Conservation (phyloP, 2,888 invertebrate species). For the Colostygia pectinataria region DNA sequence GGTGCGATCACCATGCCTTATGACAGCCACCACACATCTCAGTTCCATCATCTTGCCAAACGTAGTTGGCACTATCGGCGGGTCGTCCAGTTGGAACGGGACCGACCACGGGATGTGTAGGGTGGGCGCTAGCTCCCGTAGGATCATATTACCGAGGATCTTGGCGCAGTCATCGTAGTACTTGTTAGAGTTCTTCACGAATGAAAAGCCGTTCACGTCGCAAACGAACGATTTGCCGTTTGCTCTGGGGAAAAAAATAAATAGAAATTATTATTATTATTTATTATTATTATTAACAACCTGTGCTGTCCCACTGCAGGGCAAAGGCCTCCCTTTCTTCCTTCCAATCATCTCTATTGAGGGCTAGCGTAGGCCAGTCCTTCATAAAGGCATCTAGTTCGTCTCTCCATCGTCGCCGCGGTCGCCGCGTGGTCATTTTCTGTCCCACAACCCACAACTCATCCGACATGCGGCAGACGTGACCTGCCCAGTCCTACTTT, state of each 20-base stretch:
- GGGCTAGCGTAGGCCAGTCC: no score
- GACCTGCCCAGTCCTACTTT: no score
- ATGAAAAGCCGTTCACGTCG: conserved; percentile 99
- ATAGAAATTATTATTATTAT: no score
- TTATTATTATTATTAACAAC: no score
- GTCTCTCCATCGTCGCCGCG: no score
- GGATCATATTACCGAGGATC: conserved; percentile 98
- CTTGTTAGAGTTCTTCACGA: conserved; percentile 99
- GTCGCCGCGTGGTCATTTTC: no score
- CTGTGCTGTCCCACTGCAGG: no score
- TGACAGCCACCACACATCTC: conserved; percentile 98
- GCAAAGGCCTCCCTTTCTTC: no score
- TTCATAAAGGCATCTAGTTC: no score
- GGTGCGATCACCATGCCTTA: conserved; percentile 98
- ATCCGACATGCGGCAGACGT: no score
- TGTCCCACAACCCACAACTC: no score
- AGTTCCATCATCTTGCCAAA: conserved; percentile 98
- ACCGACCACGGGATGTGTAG: conserved; percentile 98
- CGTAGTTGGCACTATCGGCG: conserved; percentile 99
- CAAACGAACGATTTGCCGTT: conserved; percentile 99
- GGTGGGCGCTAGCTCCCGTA: conserved; percentile 96
- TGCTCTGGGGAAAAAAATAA: conserved; percentile 86
- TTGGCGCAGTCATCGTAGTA: conserved; percentile 99
- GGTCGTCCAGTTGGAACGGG: conserved; percentile 98
- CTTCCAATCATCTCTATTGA: no score